A percentile compares a stretch with the other conserved stretches of the same genome.
These are phyloP conservation scores for Noturus placidus DNA, from an alignment of 2,113 vertebrate species.

Conservation along the genomic window DNA sequence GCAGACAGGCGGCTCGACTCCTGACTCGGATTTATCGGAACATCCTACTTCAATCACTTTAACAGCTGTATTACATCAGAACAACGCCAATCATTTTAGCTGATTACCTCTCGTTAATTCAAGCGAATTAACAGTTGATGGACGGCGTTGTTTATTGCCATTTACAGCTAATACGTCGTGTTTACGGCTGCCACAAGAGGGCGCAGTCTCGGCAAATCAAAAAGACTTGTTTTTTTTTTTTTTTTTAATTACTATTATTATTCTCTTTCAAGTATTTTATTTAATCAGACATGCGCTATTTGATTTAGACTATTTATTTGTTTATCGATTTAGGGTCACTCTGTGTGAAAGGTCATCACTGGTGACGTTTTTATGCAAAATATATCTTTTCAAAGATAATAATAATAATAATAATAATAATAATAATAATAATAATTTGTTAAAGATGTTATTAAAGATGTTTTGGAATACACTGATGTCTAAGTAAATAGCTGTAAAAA, in stretches of 20 bases:
- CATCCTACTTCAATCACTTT: conserved; percentile 17
- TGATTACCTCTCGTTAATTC: conserved; percentile 24
- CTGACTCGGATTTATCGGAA: background rate
- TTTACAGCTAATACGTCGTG: background rate
- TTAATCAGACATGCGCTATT: background rate
- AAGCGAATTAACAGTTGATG: conserved; percentile 1
- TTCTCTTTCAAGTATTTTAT: too few species aligned
- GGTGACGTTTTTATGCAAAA: background rate
- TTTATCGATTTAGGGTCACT: background rate
- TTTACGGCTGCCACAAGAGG: background rate
- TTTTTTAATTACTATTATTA: background rate
- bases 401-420: too few species aligned
- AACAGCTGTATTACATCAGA: conserved; percentile 14
- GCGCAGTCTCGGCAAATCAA: background rate
- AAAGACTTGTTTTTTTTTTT: background rate
- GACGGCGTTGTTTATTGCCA: background rate
- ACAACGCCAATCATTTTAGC: background rate
- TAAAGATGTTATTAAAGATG: too few species aligned
- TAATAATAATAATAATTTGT: too few species aligned
- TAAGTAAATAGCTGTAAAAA: background rate
- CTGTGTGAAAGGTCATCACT: background rate
- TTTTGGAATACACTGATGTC: background rate
- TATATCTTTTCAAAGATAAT: too few species aligned
- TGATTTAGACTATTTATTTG: background rate
- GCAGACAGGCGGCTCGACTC: background rate